Percentiles rank a stretch among this genome's conserved stretches.
phyloP scores from a whole-genome alignment of 2,888 invertebrate genomes.

The Oxyscelio sp. region DNA sequence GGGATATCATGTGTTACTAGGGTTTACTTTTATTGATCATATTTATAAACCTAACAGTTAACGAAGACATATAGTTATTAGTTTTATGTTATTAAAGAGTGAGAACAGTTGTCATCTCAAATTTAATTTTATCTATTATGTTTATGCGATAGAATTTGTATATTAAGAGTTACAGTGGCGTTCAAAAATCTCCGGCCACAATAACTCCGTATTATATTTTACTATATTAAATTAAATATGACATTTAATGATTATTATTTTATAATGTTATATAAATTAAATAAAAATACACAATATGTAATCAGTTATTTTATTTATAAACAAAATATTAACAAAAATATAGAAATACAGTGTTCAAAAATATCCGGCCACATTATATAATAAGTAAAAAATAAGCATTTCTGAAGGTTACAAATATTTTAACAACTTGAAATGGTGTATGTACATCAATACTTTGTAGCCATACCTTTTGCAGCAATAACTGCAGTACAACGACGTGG shows the following conservation, averaged over 20 bases:
- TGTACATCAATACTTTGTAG: slow-evolving; percentile 41
- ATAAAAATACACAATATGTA: not conserved
- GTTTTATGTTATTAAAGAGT: no score
- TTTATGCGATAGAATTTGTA: no score
- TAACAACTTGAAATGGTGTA: not conserved
- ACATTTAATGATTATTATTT: not conserved
- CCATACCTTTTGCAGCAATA: slow-evolving; percentile 48
- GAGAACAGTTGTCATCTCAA: no score
- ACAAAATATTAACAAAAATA: slow-evolving; percentile 1
- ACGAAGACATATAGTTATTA: no score
- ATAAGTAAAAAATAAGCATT: not conserved
- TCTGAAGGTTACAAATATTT: not conserved
- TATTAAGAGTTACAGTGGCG: not conserved
- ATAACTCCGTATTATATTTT: not conserved
- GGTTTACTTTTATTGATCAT: no score
- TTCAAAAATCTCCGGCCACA: slow-evolving; percentile 28
- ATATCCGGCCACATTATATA: slow-evolving; percentile 16
- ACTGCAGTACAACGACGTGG: slow-evolving; percentile 51
- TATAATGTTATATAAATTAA: slow-evolving; percentile 10
- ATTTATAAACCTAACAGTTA: no score
- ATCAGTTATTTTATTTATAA: slow-evolving; percentile 2
- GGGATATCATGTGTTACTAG: no score
- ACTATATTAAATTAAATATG: not conserved
- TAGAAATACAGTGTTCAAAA: slow-evolving; percentile 3
- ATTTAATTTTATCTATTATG: no score